Conservation (phyloP, 2,113 vertebrate genomes). For the Hydrolagus affinis region DNA sequence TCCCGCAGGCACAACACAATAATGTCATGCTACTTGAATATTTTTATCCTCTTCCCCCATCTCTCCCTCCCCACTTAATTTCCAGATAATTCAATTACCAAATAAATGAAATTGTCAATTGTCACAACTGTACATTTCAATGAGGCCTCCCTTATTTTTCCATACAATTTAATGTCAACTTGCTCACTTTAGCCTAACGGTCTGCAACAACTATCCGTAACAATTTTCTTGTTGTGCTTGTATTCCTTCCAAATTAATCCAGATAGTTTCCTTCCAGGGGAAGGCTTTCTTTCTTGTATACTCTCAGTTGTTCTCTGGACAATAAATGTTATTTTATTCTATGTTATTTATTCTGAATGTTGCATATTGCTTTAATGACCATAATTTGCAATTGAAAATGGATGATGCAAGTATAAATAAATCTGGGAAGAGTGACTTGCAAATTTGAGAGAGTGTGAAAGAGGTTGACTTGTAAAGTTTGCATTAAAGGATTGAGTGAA, state of each 20-base stretch:
- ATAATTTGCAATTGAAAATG: no score
- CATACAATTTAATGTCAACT: background rate
- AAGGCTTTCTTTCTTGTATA: background rate
- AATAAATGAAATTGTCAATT: background rate
- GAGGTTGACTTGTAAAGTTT: no score
- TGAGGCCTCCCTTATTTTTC: background rate
- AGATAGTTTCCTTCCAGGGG: background rate
- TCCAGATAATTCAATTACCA: background rate
- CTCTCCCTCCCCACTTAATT: background rate
- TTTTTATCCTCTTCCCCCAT: slow-evolving; percentile 4
- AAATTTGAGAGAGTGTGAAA: no score
- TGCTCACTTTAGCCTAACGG: background rate
- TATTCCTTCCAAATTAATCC: background rate
- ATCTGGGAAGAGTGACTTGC: no score
- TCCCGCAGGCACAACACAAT: no score
- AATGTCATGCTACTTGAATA: background rate
- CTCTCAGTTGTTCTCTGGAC: background rate
- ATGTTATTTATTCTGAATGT: background rate
- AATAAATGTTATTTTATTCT: background rate
- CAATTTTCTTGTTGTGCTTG: background rate
- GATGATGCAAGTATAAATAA: no score
- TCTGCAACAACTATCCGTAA: background rate
- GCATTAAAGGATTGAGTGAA: no score
- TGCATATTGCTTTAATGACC: no score
- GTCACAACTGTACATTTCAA: background rate